Base-by-base conservation (phyloP, 37 sponge, comb jelly and placozoan genomes). In the Trichoplax adhaerens region DNA sequence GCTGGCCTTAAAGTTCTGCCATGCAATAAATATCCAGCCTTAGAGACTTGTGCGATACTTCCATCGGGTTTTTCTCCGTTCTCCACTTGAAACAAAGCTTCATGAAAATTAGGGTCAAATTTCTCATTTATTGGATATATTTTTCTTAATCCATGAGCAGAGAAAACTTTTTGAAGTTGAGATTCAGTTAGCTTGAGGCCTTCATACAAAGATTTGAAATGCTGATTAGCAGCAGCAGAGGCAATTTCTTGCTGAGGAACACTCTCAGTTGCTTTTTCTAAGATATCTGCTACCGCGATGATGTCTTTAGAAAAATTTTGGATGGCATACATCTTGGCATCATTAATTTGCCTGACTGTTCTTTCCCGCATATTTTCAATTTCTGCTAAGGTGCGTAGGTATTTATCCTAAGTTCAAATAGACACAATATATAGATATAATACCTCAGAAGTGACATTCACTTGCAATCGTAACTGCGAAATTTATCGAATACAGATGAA, bases 71-170 rank as follows among this genome's bases (percentile, higher is more conserved):
- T 84, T 3, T 55, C 57, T 12, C 69, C 63, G 4, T 75, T 74
- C 29, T 79, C 78, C 10, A 94, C 78, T 79, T 92, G 87, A 66
- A 88, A 88, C 81, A 92, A 56, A 10, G 99, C 94, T 73, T 97
- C 99, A 66, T 97, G 99, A 54, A 84, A 69, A 4, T 53, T 62
- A 1, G 99, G 99, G 69, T 92, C 90, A 84, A 97, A 97, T 4
- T 64, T 67, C 66, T 92, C 89, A 3, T 88, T 90, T 0, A 62
- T 55, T 46, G 88, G 86, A 48, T 65, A 48, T 2, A 91, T 83
- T 57, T 83, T 76, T 62, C 71, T 69, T 5, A 97, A 73, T 3
- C 90, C 90, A 74, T 97, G 81, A 58, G 83, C 84, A 48, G 72
- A 67, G 57, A 97, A 89, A 12, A 74, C 75, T 66, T 84, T 86